Evolutionary conservation across 2,797 vertebrate species (phyloP).

Genomic region (Lindbergichthys nudifrons): DNA sequence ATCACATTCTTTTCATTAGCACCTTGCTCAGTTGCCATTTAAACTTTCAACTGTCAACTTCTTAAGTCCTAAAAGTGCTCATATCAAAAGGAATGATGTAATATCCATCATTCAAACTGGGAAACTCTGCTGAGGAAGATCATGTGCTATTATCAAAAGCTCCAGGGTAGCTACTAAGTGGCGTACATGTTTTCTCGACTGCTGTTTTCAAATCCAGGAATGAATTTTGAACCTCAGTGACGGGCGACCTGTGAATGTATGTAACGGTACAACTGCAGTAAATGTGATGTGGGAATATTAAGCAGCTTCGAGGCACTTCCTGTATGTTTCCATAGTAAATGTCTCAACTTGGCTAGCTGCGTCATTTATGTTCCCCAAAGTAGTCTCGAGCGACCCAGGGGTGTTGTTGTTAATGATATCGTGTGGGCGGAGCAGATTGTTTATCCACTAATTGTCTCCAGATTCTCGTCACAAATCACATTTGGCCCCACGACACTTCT

Average conservation of each 20-base stretch:
- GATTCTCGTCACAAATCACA: constrained; percentile 45
- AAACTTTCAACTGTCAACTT: neutral
- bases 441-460: constrained; percentile 63
- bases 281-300: constrained; percentile 29
- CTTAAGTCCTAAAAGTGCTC: neutral
- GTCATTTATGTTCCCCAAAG: constrained; percentile 20
- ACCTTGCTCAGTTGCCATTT: neutral
- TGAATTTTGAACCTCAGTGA: constrained; percentile 20
- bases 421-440: constrained; percentile 26
- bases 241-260: constrained; percentile 46
- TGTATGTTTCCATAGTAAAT: constrained; percentile 25
- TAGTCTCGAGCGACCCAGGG: constrained; percentile 23
- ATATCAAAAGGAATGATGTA: neutral
- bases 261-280: constrained; percentile 39
- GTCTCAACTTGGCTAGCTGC: constrained; percentile 38
- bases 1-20: neutral
- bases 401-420: constrained; percentile 26
- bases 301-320: constrained; percentile 29
- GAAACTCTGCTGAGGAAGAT: neutral
- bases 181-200: neutral
- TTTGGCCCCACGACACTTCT: constrained; percentile 47
- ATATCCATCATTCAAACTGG: neutral
- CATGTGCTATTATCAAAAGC: neutral
- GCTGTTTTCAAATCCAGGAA: neutral
- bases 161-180: neutral